Conservation (phyloP, 2,797 vertebrate species). For the Sebastes diploproa region DNA sequence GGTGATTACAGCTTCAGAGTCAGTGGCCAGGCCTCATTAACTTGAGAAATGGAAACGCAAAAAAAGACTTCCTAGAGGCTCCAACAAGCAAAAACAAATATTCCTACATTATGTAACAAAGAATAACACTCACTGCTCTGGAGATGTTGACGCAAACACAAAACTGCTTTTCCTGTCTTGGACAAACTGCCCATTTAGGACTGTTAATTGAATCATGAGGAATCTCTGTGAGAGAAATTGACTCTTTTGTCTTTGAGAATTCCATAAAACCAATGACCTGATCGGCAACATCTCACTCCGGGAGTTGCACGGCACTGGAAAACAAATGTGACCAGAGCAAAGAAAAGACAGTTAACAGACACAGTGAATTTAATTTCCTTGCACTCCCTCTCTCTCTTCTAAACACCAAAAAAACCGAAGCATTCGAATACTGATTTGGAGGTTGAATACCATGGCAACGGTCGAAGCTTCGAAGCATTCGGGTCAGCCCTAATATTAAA, state of each 20-base stretch:
- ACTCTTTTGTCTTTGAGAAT: conserved; percentile 54
- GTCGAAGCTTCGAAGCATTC: too few species aligned
- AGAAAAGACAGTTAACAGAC: not conserved
- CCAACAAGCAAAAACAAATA: conserved; percentile 17
- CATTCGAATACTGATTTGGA: too few species aligned
- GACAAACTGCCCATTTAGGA: not conserved
- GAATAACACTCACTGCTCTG: not conserved
- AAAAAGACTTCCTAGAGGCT: conserved; percentile 1
- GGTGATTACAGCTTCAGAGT: conserved; percentile 46
- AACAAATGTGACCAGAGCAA: conserved; percentile 12
- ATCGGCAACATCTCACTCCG: conserved; percentile 11
- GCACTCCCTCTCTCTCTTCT: too few species aligned
- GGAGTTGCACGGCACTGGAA: not conserved
- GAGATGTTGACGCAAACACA: not conserved
- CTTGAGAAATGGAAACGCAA: conserved; percentile 32
- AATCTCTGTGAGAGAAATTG: conserved; percentile 5
- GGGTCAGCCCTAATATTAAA: not conserved
- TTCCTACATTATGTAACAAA: not conserved
- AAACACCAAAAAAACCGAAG: too few species aligned
- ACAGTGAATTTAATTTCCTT: too few species aligned
- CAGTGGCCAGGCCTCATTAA: conserved; percentile 40
- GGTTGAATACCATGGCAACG: too few species aligned
- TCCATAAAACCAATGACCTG: conserved; percentile 57
- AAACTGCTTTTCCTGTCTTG: not conserved
- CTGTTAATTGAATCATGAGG: conserved; percentile 25